A percentile compares a stretch with the other conserved stretches of the same genome.
phyloP scores from a whole-genome alignment of 2,113 vertebrate genomes.

The Naja naja region DNA sequence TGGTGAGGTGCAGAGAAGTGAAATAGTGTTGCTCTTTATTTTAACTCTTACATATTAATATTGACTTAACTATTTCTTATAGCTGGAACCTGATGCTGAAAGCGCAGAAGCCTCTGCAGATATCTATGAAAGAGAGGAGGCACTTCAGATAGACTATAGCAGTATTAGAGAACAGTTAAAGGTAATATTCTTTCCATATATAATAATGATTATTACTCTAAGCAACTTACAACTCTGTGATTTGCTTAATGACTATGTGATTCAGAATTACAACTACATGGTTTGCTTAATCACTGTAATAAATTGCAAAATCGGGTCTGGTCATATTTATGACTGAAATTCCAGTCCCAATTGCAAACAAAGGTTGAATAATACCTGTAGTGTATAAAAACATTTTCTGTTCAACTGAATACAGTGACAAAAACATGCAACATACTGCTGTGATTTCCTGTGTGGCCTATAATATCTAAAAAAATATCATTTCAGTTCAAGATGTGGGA shows the following conservation, averaged over 20 bases:
- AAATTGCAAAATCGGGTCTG: background rate
- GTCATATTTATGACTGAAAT: background rate
- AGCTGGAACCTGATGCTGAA: slow-evolving; percentile 77
- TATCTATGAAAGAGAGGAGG: slow-evolving; percentile 83
- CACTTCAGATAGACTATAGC: slow-evolving; percentile 84
- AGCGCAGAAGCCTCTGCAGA: slow-evolving; percentile 58
- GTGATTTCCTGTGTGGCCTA: background rate
- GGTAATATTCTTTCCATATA: slow-evolving; percentile 61
- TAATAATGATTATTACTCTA: background rate
- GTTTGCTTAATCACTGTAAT: background rate
- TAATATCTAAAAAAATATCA: background rate
- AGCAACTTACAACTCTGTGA: background rate
- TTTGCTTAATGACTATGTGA: background rate
- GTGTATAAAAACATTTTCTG: background rate
- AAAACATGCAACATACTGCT: background rate
- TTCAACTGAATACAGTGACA: background rate
- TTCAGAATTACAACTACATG: background rate
- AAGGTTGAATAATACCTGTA: background rate
- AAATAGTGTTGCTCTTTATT: background rate
- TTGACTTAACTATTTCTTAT: slow-evolving; percentile 30
- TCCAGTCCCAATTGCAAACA: background rate
- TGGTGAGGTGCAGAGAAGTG: background rate
- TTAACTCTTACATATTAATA: background rate
- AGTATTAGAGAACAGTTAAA: slow-evolving; percentile 66
- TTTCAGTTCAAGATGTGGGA: background rate